Evolutionary conservation across 2,797 vertebrate genomes (phyloP), one percentile per base, ranked within the genome.

Genomic region (Tenualosa ilisha): DNA sequence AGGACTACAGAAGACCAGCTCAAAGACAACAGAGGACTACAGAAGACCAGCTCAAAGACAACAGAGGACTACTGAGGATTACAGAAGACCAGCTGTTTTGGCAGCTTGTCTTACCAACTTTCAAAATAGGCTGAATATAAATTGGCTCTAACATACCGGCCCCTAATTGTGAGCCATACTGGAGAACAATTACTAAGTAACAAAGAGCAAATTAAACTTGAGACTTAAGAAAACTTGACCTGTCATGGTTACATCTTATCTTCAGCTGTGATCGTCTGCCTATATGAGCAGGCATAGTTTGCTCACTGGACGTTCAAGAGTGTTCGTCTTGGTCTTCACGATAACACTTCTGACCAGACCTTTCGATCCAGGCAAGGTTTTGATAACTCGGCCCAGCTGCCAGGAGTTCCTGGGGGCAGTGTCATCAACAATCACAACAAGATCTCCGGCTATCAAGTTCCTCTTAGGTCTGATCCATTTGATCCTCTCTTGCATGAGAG

Each of bases 341-440:
- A 24, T 0, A 15, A 85, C 84, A 59, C 26, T n/a, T 40, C 84
- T 11, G 13, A 85, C 84, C 0, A 85, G 43, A 8, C 84, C 84
- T n/a, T 56, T 84, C 2, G 31, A 31, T 22, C 75, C 75, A 11
- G 84, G 72, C 5, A 81, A 46, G 5, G 72, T 49, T 24, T 63
- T 49, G 11, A 59, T 20, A 0, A 61, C 84, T 22, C 72, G 20
- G 20, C 37, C 84, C 3, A 85, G 26, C 8, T 13, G 15, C 84
- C 72, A 85, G 0, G 9, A 85, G 51, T 56, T 79, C 11, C 84
- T 53, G 3, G 84, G 75, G 20, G 84, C 75, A n/a, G 20, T 85
- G 1, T 56, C n/a, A 49, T 85, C 50, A 51, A 51, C 50, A 51
- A 51, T 51, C 50, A 31, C 68, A 6, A 59, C 50, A 51, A 51